Base-by-base conservation (phyloP, 2,113 vertebrate species). In the Chunga burmeisteri region DNA sequence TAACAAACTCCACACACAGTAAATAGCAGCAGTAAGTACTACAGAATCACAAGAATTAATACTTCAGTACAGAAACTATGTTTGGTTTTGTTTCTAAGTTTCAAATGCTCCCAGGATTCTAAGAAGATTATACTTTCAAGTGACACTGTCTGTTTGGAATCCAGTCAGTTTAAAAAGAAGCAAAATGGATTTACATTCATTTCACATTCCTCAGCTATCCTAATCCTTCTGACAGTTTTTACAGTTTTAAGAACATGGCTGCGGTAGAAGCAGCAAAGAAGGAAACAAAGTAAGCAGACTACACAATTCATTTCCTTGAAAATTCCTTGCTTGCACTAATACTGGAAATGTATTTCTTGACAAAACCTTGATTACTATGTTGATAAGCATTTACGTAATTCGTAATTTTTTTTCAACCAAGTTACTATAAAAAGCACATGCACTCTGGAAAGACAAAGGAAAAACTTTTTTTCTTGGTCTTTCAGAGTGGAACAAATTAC, bases 111-210 rank as follows among this genome's bases (percentile, higher is more conserved):
- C 18, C 59, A 88, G 59, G 59, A 83, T 50, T 71, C 74, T 95
- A 95, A 94, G 81, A 59, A 80, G 93, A 93, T 96, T 95, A 95
- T 88, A 88, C 72, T 65, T 94, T 71, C 85, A 93, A 95, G 94
- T 50, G 63, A 88, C 92, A 93, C 66, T 0, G 47, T 79, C 95
- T 86, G 52, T 82, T 92, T 90, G 92, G 88, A 96, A 93, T 71
- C 50, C 55, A 91, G 68, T 89, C 80, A 91, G 87, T 66, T 75
- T 62, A n/a, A 85, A 89, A 86, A 59, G 49, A 38, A 91, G 89
- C 30, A 91, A 94, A 93, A 77, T 88, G 88, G 93, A 91, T 95
- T 96, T 97, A 70, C 65, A 82, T 94, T 91, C 70, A 95, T 81
- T 93, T 93, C 77, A 74, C 94, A 92, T 97, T 97, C 91, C 71